Base-by-base conservation (phyloP, 2,113 vertebrate genomes). In the Oreochromis spilurus region DNA sequence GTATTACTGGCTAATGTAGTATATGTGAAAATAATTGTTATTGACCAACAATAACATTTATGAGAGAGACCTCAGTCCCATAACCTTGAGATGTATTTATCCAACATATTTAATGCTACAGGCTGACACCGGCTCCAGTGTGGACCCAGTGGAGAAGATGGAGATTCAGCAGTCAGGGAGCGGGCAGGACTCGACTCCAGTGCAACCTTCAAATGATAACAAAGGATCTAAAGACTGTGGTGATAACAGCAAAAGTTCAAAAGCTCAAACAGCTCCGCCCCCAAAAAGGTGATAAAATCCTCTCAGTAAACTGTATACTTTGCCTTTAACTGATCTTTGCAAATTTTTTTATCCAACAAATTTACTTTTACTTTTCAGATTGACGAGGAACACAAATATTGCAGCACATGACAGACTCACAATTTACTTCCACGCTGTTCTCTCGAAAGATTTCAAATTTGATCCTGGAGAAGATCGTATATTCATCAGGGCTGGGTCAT, bases 341-440 rank as follows among this genome's bases (percentile, higher is more conserved):
- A 0, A 58, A 5, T 24, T n/a, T 31, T 2, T 24, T 6, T 65
- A 2, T 34, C 14, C 3, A 2, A 43, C 16, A 9, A 34, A 13
- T 72, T 43, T 6, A 1, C 62, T 50, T 79, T 78, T 87, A 2
- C 8, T 29, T 89, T 91, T 10, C 43, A 95, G 95, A 43, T 24
- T 9, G 14, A 81, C 60, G 7, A 72, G 55, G 9, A 94, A 45
- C 85, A 91, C 86, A 7, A 93, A 81, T 17, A 81, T 96, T 43
- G 60, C 90, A 13, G 36, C 87, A 4, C 4, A 0, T 0, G 86
- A 93, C 8, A 94, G 92, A 1, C 78, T 99, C 62, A 96, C 60
- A 0, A 96, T 99, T 2, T 97, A 96, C 88, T 99, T 99, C 91
- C 98, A 99, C 5, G 98, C 97, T 0, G 87, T 99, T 79, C 62